phyloP scores from a whole-genome alignment of 2,113 vertebrate genomes.

The Microtus oregoni region DNA sequence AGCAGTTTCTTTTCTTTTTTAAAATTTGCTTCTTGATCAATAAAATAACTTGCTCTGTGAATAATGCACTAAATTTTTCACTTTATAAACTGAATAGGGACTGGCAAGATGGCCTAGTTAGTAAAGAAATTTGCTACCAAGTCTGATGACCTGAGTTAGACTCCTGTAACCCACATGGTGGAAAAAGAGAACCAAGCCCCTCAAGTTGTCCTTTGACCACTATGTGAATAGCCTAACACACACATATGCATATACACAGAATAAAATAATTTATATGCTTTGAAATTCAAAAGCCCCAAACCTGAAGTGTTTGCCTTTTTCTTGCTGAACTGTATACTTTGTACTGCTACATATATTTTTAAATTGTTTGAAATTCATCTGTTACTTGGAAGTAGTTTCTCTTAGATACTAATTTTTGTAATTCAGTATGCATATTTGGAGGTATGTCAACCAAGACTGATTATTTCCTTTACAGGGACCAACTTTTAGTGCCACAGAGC shows the following conservation, averaged over 20 bases:
- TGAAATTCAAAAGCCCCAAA: neutral
- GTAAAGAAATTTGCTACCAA: neutral
- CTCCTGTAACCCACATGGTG: neutral
- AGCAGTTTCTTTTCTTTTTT: neutral
- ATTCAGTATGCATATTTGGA: neutral
- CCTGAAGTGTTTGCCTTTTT: neutral
- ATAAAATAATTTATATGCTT: neutral
- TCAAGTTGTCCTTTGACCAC: neutral
- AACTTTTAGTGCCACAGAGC: neutral
- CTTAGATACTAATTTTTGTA: neutral
- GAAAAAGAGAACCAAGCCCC: neutral
- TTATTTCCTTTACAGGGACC: neutral
- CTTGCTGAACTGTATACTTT: neutral
- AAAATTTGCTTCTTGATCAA: neutral
- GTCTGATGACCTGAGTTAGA: neutral
- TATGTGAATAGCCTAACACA: neutral
- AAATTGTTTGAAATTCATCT: neutral
- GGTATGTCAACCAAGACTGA: neutral
- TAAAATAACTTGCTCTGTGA: neutral
- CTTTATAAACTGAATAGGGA: neutral
- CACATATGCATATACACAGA: neutral
- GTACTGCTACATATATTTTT: neutral
- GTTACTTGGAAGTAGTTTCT: neutral
- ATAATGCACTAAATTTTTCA: neutral
- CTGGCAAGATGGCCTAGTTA: neutral